Evolutionary conservation across 2,113 vertebrate species (phyloP), one percentile per base, ranked within the genome.

Genomic region (Serilophus lunatus): DNA sequence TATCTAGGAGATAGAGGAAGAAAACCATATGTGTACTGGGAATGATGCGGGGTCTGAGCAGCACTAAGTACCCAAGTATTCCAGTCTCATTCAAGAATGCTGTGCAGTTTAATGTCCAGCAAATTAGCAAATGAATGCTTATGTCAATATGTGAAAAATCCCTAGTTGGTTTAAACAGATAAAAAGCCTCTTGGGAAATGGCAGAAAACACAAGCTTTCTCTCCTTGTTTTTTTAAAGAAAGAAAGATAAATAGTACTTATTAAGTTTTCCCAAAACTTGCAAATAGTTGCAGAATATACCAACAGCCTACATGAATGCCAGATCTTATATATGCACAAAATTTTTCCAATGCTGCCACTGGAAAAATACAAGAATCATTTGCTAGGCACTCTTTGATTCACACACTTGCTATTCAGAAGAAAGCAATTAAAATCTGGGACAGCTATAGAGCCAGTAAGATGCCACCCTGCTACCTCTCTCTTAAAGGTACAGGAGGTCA

Each of bases 51-150:
- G 79, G 74, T 91, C 78, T 88, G 94, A 81, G 88, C 91, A 89
- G 95, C 88, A 93, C 85, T 70, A 82, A 97, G 92, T 96, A 96
- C 82, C 88, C 96, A 96, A 96, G 91, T 92, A 92, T 89, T 96
- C 94, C 78, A 74, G 95, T 93, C 92, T 96, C 94, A 97, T 97
- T 98, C 97, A 97, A 81, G 96, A 96, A 96, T 83, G 93, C 96
- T 85, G 40, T 33, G 96, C 92, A 96, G 95, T 98, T 97, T 97
- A 97, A 97, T 96, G 96, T 98, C 96, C 96, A 96, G 96, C 92
- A 96, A 98, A 98, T 98, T 98, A 98, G 97, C 98, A 98, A 98
- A 98, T 98, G 98, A 98, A 98, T 98, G 97, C 97, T 97, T 98
- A 98, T 97, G 97, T 98, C 97, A 98, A 98, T 97, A 98, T 94